Percentiles rank a stretch among this genome's conserved stretches.
phyloP scores from a whole-genome alignment of 2,113 vertebrate species.

The Enhydra lutris region DNA sequence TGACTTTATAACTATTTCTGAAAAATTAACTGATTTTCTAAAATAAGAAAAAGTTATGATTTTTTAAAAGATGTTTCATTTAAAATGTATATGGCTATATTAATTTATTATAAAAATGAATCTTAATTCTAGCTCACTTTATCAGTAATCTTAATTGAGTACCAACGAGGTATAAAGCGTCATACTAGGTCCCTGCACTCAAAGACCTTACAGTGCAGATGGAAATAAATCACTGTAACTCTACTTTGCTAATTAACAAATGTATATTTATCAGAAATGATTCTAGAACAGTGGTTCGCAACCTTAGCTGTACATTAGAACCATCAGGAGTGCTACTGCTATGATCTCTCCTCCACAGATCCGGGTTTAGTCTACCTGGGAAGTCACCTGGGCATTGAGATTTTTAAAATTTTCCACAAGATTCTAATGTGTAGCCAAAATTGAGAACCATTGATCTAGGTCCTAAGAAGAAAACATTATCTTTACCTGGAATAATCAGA shows the following conservation, averaged over 20 bases:
- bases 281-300: not conserved
- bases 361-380: not conserved
- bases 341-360: not conserved
- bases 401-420: not conserved
- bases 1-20: not conserved
- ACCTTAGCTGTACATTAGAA: not conserved
- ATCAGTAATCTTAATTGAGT: not conserved
- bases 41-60: not conserved
- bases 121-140: not conserved
- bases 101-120: not conserved
- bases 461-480: not conserved
- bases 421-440: not conserved
- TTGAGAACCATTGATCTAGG: not conserved
- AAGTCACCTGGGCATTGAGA: not conserved
- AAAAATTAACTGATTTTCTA: not conserved
- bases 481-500: not conserved
- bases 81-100: not conserved
- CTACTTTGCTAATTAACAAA: not conserved
- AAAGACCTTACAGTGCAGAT: not conserved
- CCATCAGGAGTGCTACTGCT: not conserved
- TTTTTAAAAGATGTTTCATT: not conserved
- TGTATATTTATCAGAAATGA: not conserved
- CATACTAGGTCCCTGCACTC: not conserved
- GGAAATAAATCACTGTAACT: not conserved
- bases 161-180: not conserved